phyloP scores from a whole-genome alignment of 2,888 invertebrate genomes.

The Acronicta alni region DNA sequence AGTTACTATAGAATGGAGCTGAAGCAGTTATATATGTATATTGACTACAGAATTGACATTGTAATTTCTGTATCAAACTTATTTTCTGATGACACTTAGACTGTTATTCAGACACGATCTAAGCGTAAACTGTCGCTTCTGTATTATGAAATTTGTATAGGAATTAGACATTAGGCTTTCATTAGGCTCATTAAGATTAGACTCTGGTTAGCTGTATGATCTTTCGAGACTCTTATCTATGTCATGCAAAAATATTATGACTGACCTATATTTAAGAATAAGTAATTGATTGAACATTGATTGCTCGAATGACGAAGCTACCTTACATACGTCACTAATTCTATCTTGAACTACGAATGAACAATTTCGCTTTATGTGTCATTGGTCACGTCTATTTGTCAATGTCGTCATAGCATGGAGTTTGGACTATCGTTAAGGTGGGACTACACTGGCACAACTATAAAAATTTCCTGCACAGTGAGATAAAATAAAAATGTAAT shows the following conservation, averaged over 20 bases:
- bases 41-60: too few species aligned
- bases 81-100: too few species aligned
- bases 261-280: slow-evolving; percentile 38
- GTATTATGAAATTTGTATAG: too few species aligned
- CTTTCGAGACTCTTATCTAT: not conserved
- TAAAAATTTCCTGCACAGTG: not conserved
- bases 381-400: slow-evolving; percentile 28
- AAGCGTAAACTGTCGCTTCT: too few species aligned
- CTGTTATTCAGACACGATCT: too few species aligned
- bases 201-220: too few species aligned
- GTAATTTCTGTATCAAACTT: too few species aligned
- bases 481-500: too few species aligned
- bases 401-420: slow-evolving; percentile 30
- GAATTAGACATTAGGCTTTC: too few species aligned
- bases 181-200: too few species aligned
- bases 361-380: slow-evolving; percentile 28
- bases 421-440: slow-evolving; percentile 26
- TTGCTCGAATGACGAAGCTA: slow-evolving; percentile 26
- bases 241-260: not conserved
- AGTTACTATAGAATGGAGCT: too few species aligned
- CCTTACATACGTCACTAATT: slow-evolving; percentile 37
- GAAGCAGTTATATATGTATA: too few species aligned
- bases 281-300: slow-evolving; percentile 31
- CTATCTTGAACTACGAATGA: slow-evolving; percentile 26
- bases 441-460: not conserved